Percentiles rank a stretch among this genome's conserved stretches.
Evolutionary conservation across 92 coral and sea anemone species (phyloP).

Genomic region (Epizoanthus fatuus): DNA sequence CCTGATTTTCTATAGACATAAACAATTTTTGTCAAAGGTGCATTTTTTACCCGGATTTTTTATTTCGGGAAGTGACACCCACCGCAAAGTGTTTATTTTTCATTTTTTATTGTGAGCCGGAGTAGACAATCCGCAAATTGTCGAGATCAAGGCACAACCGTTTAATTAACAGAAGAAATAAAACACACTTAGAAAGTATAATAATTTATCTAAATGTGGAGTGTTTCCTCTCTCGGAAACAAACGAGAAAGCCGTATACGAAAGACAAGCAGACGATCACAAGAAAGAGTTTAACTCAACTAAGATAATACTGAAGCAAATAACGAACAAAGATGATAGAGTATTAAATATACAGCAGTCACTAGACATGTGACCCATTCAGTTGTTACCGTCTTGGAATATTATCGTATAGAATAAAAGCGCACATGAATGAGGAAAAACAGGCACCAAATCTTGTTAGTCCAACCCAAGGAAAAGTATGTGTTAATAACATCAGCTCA

Average conservation of each 20-base stretch:
- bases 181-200: no score
- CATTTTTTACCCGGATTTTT: neutral
- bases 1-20: no score
- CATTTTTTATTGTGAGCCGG: neutral
- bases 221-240: no score
- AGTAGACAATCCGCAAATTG: neutral
- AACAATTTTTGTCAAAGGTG: no score
- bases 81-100: neutral
- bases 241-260: no score
- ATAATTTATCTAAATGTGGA: no score
- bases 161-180: neutral
- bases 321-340: no score
- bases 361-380: neutral
- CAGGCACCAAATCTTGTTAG: neutral
- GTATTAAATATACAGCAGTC: neutral
- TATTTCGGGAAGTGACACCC: slow-evolving; percentile 10
- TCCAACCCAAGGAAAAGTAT: neutral
- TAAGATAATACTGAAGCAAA: no score
- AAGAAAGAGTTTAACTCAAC: no score
- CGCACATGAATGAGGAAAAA: neutral
- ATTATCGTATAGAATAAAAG: neutral
- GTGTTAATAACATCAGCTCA: neutral
- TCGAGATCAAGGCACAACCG: no score
- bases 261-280: no score
- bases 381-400: neutral